Evolutionary conservation across 2,888 invertebrate genomes (phyloP), one percentile per base, ranked within the genome.

Genomic region (Syrphus vitripennis): DNA sequence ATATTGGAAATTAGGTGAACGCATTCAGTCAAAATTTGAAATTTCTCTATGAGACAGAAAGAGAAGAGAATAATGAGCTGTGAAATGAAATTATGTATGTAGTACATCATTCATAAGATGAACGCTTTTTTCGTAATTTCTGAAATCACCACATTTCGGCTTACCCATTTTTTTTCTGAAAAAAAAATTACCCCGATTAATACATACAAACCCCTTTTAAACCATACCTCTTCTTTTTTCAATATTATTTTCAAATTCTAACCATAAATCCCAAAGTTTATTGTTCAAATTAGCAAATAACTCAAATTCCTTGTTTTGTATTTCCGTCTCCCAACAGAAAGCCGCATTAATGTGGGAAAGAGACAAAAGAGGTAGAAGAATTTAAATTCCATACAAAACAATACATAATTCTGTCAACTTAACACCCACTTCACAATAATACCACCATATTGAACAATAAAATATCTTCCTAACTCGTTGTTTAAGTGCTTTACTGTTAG

Each of bases 361-460:
- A n/a, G 37, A 21, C 16, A 61, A 75, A 48, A 48, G 19, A 57
- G 31, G 57, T 34, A 48, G 19, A 57, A 19, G 57, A 21, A 53
- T 77, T 59, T 14, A 82, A 67, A 57, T 72, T 72, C 50, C 42
- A 26, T 34, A 48, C 37, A 19, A 50, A 61, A n/a, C 34, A 61
- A 19, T 29, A 29, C 14, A 48, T 37, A 75, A 65, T 48, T 75
- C 59, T 57, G 53, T 80, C 83, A 71, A 59, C 34, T 55, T 76
- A 57, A 71, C 83, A 80, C 83, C 70, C 71, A 50, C 80, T 45
- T 45, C 50, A 75, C 48, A 65, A 50, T 42, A 80, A 21, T 59
- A 55, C 65, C 79, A 75, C 50, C 65, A 21, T 29, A 50, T 48
- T 65, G 48, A 50, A 50, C 50, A 50, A 75, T 59, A 71, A 75